Percentiles rank a stretch among this genome's conserved stretches.
Evolutionary conservation across 2,888 invertebrate species (phyloP).

Genomic region (Drosophila emarginata): DNA sequence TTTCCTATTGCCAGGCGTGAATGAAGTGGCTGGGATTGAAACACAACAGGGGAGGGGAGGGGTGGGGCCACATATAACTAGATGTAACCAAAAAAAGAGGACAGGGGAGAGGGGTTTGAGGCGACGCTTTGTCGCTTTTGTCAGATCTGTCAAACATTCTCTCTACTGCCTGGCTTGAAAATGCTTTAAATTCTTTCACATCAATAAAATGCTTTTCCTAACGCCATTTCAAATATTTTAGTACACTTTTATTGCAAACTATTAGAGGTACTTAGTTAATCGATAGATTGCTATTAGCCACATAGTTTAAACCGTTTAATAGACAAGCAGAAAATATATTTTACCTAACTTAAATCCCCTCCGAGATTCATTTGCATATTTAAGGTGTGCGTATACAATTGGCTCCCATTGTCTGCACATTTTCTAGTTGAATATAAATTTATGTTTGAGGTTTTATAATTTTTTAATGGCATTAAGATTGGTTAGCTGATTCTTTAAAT

Average conservation of each 20-base stretch:
- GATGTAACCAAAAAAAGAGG: too few species aligned
- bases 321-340: too few species aligned
- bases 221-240: not conserved
- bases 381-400: not conserved
- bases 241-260: not conserved
- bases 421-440: not conserved
- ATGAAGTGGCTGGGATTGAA: not conserved
- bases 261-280: not conserved
- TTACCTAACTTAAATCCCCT: too few species aligned
- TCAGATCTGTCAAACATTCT: constrained; percentile 69
- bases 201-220: constrained; percentile 37
- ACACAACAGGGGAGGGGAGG: not conserved
- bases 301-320: too few species aligned
- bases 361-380: too few species aligned
- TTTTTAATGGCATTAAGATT: too few species aligned
- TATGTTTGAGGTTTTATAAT: too few species aligned
- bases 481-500: too few species aligned
- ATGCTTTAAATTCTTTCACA: constrained; percentile 51
- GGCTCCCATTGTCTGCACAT: not conserved
- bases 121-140: constrained; percentile 70
- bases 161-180: constrained; percentile 26
- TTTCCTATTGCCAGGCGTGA: constrained; percentile 41
- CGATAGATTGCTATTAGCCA: not conserved
- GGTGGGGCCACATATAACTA: not conserved
- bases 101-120: constrained; percentile 27